A percentile compares a stretch with the other conserved stretches of the same genome.
These are phyloP conservation scores for Unio pictorum DNA, from an alignment of 2,888 invertebrate species.

Conservation along the genomic window DNA sequence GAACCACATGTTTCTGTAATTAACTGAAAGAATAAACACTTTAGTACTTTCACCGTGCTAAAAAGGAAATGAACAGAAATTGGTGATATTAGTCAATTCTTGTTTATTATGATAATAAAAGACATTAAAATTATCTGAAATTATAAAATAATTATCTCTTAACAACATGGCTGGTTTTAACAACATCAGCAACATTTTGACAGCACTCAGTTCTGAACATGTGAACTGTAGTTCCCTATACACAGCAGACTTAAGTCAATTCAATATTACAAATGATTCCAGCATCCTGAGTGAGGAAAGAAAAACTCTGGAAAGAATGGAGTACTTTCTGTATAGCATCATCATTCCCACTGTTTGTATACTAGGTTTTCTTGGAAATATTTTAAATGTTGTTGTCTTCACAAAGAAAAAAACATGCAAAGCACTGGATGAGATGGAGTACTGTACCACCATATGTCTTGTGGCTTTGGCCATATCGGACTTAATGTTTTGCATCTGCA, in stretches of 20 bases:
- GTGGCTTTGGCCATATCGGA: conserved; percentile 84
- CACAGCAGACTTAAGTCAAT: background rate
- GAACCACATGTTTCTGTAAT: too few species aligned
- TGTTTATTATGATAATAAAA: too few species aligned
- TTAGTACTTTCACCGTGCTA: too few species aligned
- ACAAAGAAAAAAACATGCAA: conserved; percentile 74
- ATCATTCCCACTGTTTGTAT: conserved; percentile 80
- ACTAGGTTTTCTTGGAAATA: conserved; percentile 83
- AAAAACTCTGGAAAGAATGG: conserved; percentile 4
- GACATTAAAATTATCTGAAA: too few species aligned
- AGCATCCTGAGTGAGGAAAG: background rate
- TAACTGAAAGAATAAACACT: too few species aligned
- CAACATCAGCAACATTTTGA: too few species aligned
- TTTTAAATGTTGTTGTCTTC: conserved; percentile 83
- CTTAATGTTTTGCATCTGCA: conserved; percentile 73
- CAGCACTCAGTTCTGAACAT: background rate
- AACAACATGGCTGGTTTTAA: too few species aligned
- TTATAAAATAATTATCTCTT: too few species aligned
- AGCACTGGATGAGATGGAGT: conserved; percentile 79
- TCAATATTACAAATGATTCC: background rate
- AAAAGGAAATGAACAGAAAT: too few species aligned
- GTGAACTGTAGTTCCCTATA: conserved; percentile 3
- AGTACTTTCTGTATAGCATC: conserved; percentile 28
- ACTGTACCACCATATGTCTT: conserved; percentile 83
- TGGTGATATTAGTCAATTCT: too few species aligned